Percentiles rank a stretch among this genome's conserved stretches.
Conservation (phyloP, 2,113 vertebrate genomes). For the Muscicapa adusta region DNA sequence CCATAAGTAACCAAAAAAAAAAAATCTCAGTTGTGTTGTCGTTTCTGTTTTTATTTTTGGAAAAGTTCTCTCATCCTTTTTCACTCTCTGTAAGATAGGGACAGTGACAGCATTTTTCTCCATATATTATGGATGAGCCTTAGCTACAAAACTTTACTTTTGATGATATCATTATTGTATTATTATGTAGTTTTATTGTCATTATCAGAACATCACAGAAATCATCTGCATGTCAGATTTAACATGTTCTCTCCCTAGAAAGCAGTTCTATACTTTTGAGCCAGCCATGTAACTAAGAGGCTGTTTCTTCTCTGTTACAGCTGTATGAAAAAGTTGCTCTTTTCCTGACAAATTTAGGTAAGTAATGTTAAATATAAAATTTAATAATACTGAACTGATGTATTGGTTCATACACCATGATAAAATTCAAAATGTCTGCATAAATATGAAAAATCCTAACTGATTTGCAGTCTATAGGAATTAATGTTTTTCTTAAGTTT, state of each 20-base stretch:
- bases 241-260: neutral
- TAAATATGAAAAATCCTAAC: neutral
- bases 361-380: conserved; percentile 53
- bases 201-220: neutral
- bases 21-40: neutral
- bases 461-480: neutral
- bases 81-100: neutral
- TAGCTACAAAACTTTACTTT: neutral
- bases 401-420: neutral
- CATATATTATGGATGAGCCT: neutral
- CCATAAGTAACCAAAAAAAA: neutral
- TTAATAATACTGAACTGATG: neutral
- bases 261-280: neutral
- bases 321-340: conserved; percentile 94
- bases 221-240: neutral
- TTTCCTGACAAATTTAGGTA: conserved; percentile 93
- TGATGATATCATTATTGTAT: neutral
- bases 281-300: neutral
- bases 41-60: neutral
- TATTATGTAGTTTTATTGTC: neutral
- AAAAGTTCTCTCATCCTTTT: neutral
- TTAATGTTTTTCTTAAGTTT: neutral
- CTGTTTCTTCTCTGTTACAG: conserved; percentile 74
- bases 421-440: neutral
- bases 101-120: neutral